Conservation (phyloP, 1,140 invertebrate genomes). For the Argopecten irradians region DNA sequence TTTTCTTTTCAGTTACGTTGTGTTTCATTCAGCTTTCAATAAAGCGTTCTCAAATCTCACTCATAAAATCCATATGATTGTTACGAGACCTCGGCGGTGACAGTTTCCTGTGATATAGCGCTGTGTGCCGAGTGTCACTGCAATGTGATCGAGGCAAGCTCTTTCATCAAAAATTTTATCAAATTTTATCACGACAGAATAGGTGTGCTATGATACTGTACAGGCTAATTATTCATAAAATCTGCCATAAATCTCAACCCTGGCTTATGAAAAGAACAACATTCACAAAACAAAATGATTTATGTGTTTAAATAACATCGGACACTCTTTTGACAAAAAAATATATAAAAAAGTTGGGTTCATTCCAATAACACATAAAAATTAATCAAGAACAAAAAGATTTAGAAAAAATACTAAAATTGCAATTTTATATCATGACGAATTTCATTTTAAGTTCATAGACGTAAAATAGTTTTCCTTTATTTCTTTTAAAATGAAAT, state of each 20-base stretch:
- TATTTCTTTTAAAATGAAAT: neutral
- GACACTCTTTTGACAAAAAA: neutral
- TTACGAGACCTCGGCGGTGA: neutral
- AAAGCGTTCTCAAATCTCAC: neutral
- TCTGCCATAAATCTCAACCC: neutral
- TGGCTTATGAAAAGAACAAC: neutral
- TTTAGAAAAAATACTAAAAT: too few relatives aligned
- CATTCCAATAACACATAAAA: neutral
- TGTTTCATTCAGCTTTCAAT: neutral
- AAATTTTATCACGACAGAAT: neutral
- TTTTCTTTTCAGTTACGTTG: neutral
- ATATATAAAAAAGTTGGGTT: too few relatives aligned
- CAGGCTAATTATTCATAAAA: neutral
- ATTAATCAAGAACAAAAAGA: too few relatives aligned
- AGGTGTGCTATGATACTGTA: neutral
- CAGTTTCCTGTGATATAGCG: neutral
- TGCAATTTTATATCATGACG: too few relatives aligned
- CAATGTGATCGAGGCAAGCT: neutral
- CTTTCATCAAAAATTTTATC: neutral
- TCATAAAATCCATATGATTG: neutral
- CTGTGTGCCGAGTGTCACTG: neutral
- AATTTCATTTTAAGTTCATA: too few relatives aligned
- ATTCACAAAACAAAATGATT: neutral
- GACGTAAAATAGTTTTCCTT: neutral
- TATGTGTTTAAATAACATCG: neutral